These are phyloP conservation scores for Ivindomyrus marchei DNA, from an alignment of 2,113 vertebrate genomes.

Conservation along the genomic window DNA sequence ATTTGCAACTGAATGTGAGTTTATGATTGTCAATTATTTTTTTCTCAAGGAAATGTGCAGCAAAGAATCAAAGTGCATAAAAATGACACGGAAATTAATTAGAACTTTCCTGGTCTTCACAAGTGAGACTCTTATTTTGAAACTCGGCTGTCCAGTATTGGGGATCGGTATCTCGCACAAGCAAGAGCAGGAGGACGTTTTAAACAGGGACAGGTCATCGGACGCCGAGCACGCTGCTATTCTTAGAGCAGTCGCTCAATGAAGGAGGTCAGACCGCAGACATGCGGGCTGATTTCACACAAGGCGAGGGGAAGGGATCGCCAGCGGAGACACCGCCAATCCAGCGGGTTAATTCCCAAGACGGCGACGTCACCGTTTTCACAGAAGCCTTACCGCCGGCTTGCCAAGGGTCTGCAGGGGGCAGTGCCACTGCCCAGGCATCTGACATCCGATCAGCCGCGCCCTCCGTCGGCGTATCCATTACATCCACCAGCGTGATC, in stretches of 20 bases:
- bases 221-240: conserved; percentile 9
- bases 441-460: conserved; percentile 56
- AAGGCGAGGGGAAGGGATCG: background rate
- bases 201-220: conserved; percentile 6
- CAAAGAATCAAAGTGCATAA: background rate
- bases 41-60: background rate
- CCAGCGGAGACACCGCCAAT: background rate
- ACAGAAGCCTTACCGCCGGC: conserved; percentile 67
- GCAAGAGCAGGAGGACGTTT: background rate
- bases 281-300: background rate
- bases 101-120: background rate
- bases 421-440: conserved; percentile 68
- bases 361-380: background rate
- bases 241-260: background rate
- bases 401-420: conserved; percentile 74
- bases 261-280: background rate
- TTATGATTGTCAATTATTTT: background rate
- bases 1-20: background rate
- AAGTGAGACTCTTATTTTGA: background rate
- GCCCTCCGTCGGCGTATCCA: conserved; percentile 70
- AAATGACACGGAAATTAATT: background rate
- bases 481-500: conserved; percentile 77
- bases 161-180: background rate
- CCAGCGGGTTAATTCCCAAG: background rate
- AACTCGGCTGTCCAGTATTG: background rate